Evolutionary conservation across 2,113 vertebrate genomes (phyloP).

Genomic region (Trinectes maculatus): DNA sequence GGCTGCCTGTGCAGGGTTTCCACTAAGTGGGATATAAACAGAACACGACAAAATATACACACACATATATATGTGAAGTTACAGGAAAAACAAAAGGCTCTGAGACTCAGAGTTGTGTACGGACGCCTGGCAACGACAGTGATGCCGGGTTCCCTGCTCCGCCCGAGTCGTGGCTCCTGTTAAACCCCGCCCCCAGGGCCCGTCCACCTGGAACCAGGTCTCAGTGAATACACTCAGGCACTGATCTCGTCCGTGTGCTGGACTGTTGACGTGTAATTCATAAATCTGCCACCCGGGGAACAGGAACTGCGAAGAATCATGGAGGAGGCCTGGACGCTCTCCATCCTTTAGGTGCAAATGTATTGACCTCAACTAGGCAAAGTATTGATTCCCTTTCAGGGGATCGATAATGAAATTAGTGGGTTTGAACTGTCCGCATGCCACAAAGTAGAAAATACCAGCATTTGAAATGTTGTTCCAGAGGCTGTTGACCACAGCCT

Average conservation of each 20-base stretch:
- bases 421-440: conserved; percentile 24
- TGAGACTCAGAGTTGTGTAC: not conserved
- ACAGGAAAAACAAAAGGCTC: not conserved
- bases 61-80: not conserved
- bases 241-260: not conserved
- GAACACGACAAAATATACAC: not conserved
- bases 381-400: conserved; percentile 46
- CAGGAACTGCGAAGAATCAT: not conserved
- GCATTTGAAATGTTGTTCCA: conserved; percentile 23
- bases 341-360: conserved; percentile 40
- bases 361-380: conserved; percentile 34
- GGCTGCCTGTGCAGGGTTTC: not conserved
- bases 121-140: not conserved
- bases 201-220: not conserved
- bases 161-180: not conserved
- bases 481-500: conserved; percentile 10
- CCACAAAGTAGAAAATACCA: conserved; percentile 2
- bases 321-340: not conserved
- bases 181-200: not conserved
- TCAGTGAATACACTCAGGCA: not conserved
- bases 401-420: conserved; percentile 52
- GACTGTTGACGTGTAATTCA: not conserved
- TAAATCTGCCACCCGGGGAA: not conserved
- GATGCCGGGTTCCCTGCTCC: not conserved
- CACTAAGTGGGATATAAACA: not conserved